Evolutionary conservation across 2,888 invertebrate genomes (phyloP).

Genomic region (Eupithecia tripunctaria): DNA sequence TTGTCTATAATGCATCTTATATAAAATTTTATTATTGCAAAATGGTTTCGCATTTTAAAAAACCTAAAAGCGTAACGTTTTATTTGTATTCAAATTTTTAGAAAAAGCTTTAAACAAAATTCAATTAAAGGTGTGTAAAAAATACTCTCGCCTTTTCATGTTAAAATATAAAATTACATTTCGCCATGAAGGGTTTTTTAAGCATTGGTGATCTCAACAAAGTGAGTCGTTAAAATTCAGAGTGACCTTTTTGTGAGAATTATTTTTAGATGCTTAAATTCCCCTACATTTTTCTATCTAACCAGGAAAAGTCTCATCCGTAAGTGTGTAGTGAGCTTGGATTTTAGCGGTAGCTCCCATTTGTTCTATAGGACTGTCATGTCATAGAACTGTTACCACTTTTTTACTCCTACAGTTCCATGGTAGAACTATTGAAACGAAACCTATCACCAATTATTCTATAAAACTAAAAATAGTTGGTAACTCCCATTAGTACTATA

Average conservation of each 20-base stretch:
- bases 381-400: too few species aligned
- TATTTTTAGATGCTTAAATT: background rate
- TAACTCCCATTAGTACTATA: too few species aligned
- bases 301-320: too few species aligned
- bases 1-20: background rate
- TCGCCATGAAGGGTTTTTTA: background rate
- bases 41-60: background rate
- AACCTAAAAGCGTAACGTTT: background rate
- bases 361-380: too few species aligned
- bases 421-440: too few species aligned
- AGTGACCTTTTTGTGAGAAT: background rate
- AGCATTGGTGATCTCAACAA: slow-evolving; percentile 1
- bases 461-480: too few species aligned
- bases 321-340: background rate
- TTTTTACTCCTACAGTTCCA: too few species aligned
- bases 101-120: background rate
- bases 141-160: slow-evolving; percentile 2
- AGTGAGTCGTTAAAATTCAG: slow-evolving; percentile 1
- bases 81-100: background rate
- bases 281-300: background rate
- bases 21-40: background rate
- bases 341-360: too few species aligned
- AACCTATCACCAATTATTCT: too few species aligned
- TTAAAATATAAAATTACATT: slow-evolving; percentile 2
- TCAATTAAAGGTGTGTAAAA: background rate